Base-by-base conservation (phyloP, 37 sponge, comb jelly and placozoan genomes). In the Eunapius fragilis region DNA sequence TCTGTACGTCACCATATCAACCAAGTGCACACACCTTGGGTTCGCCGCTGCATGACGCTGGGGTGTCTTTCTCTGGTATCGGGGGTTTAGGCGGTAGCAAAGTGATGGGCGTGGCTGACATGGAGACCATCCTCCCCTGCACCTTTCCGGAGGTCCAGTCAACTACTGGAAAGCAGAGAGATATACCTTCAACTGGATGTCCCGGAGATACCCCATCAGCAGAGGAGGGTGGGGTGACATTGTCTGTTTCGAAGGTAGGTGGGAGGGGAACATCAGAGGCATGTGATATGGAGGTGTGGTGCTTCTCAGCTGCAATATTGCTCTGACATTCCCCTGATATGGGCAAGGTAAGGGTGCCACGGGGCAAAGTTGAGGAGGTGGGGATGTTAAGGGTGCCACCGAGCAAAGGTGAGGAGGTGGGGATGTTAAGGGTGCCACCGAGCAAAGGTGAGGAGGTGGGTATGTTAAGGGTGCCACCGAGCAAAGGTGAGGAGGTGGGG, bases 111-210 rank as follows among this genome's bases (percentile, higher is more conserved):
- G 47, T 38, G 28, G 80, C 80, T 31, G 38, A 47, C 68, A 80
- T 49, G 32, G 68, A 34, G 17, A 80, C 17, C 67, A 80, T 24
- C 7, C 23, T 31, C 24, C 24, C 69, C 31, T 31, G 31, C 22
- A 48, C 26, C 80, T 26, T 67, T 31, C 35, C 22, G 14, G 31
- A 32, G 0, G 31, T 80, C 80, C 80, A 80, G 37, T 80, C 68
- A n/a, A 80, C 31, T 7, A 32, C 35, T 30, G 80, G 80, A 36
- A 80, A 38, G 67, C 80, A 30, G 10, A 80, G 68, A 19, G 80
- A 67, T 32, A 80, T 26, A 3, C 31, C 73, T 33, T 14, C 22
- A n/a, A 7, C 73, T 72, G 27, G 12, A 22, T 28, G 73, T 72
- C 30, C 31, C n/a, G n/a, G n/a, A n/a, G n/a, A n/a, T n/a, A 72